Evolutionary conservation across 2,888 invertebrate genomes (phyloP).

Genomic region (Ochropleura leucogaster): DNA sequence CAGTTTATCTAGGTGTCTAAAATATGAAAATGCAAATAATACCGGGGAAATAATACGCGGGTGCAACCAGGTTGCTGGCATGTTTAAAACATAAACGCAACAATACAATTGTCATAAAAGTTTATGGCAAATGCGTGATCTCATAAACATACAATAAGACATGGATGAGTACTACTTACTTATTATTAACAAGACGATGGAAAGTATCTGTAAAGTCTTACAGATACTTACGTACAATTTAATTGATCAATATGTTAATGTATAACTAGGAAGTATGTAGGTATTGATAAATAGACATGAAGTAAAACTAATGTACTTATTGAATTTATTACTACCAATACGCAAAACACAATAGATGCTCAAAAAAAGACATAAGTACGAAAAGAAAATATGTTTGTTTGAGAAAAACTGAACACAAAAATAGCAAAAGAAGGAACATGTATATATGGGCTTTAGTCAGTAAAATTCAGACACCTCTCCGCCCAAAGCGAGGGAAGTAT

Average conservation of each 20-base stretch:
- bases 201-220: neutral
- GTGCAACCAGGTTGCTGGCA: neutral
- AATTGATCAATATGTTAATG: neutral
- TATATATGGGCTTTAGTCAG: too few species aligned
- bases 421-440: too few species aligned
- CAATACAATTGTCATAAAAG: conserved; percentile 39
- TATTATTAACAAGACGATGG: conserved; percentile 18
- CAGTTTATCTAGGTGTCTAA: neutral
- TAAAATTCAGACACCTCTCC: too few species aligned
- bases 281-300: too few species aligned
- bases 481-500: too few species aligned
- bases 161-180: neutral
- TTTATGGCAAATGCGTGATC: conserved; percentile 40
- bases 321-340: too few species aligned
- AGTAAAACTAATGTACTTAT: too few species aligned
- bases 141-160: conserved; percentile 16
- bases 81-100: conserved; percentile 8
- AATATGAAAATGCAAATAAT: neutral
- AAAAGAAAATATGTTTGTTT: too few species aligned
- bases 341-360: too few species aligned
- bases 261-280: neutral
- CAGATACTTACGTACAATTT: neutral
- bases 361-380: too few species aligned
- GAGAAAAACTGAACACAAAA: too few species aligned
- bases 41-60: neutral